Base-by-base conservation (phyloP, 2,113 vertebrate genomes). In the Lates calcarifer region DNA sequence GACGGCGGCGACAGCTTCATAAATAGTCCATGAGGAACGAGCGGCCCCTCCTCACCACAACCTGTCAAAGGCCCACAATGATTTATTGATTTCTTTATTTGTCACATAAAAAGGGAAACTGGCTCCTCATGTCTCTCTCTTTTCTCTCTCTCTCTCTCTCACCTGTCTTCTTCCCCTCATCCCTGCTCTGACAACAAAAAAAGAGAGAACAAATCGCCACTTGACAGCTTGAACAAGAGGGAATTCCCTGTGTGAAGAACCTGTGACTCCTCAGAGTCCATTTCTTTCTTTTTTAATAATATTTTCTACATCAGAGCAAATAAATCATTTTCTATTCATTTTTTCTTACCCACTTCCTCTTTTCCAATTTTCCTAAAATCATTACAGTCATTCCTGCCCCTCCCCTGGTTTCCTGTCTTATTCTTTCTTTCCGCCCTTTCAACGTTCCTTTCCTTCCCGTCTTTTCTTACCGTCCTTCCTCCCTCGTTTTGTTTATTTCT, bases 11-110 rank as follows among this genome's bases (percentile, higher is more conserved):
- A 92, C 92, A 93, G 92, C 92, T 93, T 95, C 93, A 95, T 95
- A 91, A 95, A 95, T 95, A 94, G 86, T 92, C 91, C 67, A 95
- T 94, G 93, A 95, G 90, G 89, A 94, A 86, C 43, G 60, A 76
- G 56, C 82, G 77, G 74, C 87, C 88, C 85, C 89, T 57, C 90
- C 88, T 87, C 79, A 56, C 88, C 76, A 82, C 91, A 86, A 85
- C 90, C 91, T 90, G 92, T 93, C 91, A 93, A 90, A 90, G 79
- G 87, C 84, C 71, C 80, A 62, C 91, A 89, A 93, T 94, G 94
- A 95, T 95, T 95, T 94, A 95, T 95, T 94, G 93, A 95, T 95
- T 93, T 93, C 88, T 95, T 92, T 90, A 94, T 95, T 94, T 94
- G 93, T 95, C 90, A 94, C 92, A 94, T 85, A 89, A 92, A 94